Conservation (phyloP, 2,888 invertebrate genomes). For the Silvanus unidentatus region DNA sequence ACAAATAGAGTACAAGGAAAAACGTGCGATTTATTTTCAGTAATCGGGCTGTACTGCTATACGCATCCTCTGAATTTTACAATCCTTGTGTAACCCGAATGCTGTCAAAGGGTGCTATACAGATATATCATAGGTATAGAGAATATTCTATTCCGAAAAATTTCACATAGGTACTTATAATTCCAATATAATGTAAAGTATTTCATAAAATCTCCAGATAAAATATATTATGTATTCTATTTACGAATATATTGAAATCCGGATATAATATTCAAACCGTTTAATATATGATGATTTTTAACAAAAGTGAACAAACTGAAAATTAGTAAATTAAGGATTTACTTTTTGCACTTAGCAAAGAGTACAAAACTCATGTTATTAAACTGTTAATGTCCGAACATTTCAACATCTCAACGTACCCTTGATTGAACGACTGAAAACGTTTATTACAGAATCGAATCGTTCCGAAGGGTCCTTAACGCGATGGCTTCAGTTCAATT, state of each 20-base stretch:
- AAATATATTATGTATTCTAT: too few relatives aligned
- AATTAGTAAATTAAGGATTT: too few relatives aligned
- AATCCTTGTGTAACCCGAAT: not conserved
- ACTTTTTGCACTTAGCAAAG: not conserved
- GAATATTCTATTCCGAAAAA: too few relatives aligned
- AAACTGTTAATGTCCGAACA: conserved; percentile 2
- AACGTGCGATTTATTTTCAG: not conserved
- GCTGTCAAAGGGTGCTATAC: too few relatives aligned
- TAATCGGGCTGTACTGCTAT: conserved; percentile 5
- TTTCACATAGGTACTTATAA: too few relatives aligned
- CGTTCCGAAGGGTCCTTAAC: conserved; percentile 17
- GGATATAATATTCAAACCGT: too few relatives aligned
- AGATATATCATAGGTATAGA: too few relatives aligned
- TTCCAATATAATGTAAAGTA: too few relatives aligned
- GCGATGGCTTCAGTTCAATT: conserved; percentile 23
- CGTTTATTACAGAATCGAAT: conserved; percentile 21
- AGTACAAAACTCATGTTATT: not conserved
- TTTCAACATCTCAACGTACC: not conserved
- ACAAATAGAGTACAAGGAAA: conserved; percentile 6
- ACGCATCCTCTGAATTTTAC: conserved; percentile 3
- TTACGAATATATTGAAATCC: too few relatives aligned
- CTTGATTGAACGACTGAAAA: conserved; percentile 9
- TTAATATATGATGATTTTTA: too few relatives aligned
- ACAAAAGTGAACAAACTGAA: too few relatives aligned
- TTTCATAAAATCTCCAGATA: too few relatives aligned